A percentile compares a stretch with the other conserved stretches of the same genome.
Conservation (phyloP, 2,113 vertebrate genomes). For the Desmodus rotundus region DNA sequence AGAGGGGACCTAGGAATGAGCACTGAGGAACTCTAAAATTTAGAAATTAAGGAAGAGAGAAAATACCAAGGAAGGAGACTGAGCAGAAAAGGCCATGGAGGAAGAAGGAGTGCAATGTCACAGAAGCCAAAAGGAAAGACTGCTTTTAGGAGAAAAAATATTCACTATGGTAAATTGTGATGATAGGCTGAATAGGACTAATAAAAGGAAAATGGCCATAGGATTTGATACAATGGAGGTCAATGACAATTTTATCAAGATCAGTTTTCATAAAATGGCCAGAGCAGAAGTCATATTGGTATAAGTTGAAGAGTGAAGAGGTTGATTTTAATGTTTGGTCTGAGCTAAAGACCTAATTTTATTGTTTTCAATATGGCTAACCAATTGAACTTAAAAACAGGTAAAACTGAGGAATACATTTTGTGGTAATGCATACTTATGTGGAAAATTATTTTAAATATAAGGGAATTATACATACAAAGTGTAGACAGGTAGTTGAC, state of each 20-base stretch:
- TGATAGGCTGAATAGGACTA: neutral
- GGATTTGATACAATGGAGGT: neutral
- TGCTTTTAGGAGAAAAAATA: constrained; percentile 15
- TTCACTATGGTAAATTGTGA: neutral
- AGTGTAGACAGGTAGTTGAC: neutral
- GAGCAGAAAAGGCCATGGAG: neutral
- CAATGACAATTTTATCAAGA: neutral
- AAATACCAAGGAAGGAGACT: neutral
- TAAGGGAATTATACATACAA: neutral
- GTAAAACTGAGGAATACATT: neutral
- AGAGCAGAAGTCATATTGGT: neutral
- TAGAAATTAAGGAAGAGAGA: neutral
- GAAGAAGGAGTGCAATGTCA: neutral
- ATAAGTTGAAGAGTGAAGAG: neutral
- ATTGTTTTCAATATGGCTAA: neutral
- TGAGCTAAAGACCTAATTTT: neutral
- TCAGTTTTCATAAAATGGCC: neutral
- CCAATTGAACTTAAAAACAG: neutral
- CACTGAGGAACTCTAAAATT: neutral
- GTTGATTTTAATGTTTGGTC: neutral
- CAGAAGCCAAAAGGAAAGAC: neutral
- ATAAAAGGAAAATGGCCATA: neutral
- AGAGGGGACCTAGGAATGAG: neutral
- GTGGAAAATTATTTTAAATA: neutral
- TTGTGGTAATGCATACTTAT: neutral